phyloP scores from a whole-genome alignment of 2,797 vertebrate genomes.

The Leucoraja ocellata region DNA sequence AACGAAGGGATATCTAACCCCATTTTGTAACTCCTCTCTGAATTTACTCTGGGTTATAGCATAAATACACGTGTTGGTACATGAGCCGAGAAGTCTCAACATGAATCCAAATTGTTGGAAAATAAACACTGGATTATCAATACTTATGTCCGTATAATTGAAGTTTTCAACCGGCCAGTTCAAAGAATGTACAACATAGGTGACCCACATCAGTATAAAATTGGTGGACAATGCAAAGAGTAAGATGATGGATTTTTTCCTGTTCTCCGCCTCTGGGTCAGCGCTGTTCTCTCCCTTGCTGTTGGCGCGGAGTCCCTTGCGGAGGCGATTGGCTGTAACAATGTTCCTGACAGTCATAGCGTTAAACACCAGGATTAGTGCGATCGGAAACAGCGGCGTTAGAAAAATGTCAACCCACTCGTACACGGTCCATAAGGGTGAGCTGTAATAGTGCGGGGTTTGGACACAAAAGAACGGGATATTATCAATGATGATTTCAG shows the following conservation, averaged over 20 bases:
- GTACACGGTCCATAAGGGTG: too few species aligned
- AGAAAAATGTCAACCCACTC: neutral
- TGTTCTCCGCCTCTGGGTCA: neutral
- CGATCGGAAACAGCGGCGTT: neutral
- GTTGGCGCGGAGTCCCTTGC: neutral
- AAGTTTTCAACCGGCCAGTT: neutral
- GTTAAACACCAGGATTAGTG: neutral
- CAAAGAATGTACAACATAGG: neutral
- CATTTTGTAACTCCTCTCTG: neutral
- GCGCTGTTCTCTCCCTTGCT: neutral
- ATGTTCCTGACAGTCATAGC: neutral
- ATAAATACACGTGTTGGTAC: neutral
- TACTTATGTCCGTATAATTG: neutral
- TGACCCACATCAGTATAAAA: neutral
- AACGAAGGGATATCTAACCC: neutral
- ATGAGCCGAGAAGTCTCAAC: neutral
- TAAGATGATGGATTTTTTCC: too few species aligned
- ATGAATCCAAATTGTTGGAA: neutral
- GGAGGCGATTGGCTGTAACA: neutral
- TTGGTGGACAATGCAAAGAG: too few species aligned
- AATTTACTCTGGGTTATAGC: neutral
- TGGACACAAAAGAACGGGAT: too few species aligned
- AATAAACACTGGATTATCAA: neutral
- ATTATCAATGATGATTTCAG: too few species aligned
- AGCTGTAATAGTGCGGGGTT: too few species aligned